Evolutionary conservation across 2,113 vertebrate genomes (phyloP).

Genomic region (Pongo abelii): DNA sequence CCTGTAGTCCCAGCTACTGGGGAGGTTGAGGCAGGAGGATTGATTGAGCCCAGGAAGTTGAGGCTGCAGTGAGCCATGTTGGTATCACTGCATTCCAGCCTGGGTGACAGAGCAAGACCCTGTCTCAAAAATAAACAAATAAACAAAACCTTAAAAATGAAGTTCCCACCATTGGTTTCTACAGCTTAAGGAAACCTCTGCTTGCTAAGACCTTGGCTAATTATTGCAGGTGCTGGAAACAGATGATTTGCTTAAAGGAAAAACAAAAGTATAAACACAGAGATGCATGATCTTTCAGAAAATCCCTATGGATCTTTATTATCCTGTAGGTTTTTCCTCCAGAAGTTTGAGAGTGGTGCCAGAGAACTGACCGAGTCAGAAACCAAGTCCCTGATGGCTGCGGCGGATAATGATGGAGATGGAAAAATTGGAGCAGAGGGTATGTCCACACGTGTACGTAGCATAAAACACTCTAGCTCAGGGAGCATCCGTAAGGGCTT

Average conservation of each 20-base stretch:
- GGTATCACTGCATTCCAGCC: no score
- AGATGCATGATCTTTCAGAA: not conserved
- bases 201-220: not conserved
- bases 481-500: not conserved
- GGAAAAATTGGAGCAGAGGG: constrained; percentile 95
- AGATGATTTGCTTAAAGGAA: not conserved
- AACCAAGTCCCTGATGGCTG: constrained; percentile 91
- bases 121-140: not conserved
- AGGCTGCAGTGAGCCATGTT: no score
- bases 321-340: constrained; percentile 91
- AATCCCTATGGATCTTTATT: constrained; percentile 15
- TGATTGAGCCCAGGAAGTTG: no score
- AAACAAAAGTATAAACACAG: not conserved
- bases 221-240: not conserved
- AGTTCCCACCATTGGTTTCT: not conserved
- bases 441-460: constrained; percentile 61
- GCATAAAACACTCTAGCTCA: not conserved
- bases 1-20: no score
- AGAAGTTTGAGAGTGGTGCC: constrained; percentile 91
- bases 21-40: no score
- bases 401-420: constrained; percentile 93
- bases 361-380: constrained; percentile 91
- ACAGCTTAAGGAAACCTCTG: not conserved
- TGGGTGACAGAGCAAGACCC: no score
- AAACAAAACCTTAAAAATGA: not conserved